These are phyloP conservation scores for Strix aluco DNA, from an alignment of 2,113 vertebrate genomes.

Conservation along the genomic window DNA sequence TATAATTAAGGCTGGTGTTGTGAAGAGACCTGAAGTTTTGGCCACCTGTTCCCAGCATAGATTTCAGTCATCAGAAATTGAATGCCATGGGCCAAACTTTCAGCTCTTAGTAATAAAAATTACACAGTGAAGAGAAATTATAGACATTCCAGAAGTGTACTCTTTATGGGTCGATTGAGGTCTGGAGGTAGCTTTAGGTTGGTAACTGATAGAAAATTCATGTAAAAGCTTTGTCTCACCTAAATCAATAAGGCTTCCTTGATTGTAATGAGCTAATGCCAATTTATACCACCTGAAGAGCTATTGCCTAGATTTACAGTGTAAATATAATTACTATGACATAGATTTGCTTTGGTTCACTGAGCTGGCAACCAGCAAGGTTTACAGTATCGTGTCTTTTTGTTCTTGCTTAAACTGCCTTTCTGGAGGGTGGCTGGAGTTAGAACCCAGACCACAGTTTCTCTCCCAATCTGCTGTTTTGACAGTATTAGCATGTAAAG, in stretches of 20 bases:
- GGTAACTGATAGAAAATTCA: background rate
- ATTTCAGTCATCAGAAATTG: slow-evolving; percentile 24
- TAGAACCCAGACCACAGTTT: background rate
- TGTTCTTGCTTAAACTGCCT: background rate
- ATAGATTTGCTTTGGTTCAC: slow-evolving; percentile 46
- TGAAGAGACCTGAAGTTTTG: background rate
- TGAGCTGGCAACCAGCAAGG: slow-evolving; percentile 23
- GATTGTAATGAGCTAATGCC: slow-evolving; percentile 15
- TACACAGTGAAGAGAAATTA: slow-evolving; percentile 7
- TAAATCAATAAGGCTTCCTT: slow-evolving; percentile 29
- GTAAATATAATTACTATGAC: slow-evolving; percentile 42
- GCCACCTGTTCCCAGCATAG: background rate
- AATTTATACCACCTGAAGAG: slow-evolving; percentile 36
- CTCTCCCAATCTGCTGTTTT: background rate
- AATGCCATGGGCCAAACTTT: slow-evolving; percentile 1
- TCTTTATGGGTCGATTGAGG: background rate
- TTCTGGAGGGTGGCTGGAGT: background rate
- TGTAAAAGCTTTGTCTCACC: background rate
- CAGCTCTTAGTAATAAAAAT: slow-evolving; percentile 36
- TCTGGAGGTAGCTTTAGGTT: background rate
- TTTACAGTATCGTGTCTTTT: background rate
- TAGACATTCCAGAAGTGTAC: slow-evolving; percentile 23
- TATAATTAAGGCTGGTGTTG: background rate
- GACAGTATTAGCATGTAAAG: background rate
- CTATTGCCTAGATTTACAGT: slow-evolving; percentile 28